A percentile compares a stretch with the other conserved stretches of the same genome.
phyloP scores from a whole-genome alignment of 2,888 invertebrate species.

The Rotaria macrura region DNA sequence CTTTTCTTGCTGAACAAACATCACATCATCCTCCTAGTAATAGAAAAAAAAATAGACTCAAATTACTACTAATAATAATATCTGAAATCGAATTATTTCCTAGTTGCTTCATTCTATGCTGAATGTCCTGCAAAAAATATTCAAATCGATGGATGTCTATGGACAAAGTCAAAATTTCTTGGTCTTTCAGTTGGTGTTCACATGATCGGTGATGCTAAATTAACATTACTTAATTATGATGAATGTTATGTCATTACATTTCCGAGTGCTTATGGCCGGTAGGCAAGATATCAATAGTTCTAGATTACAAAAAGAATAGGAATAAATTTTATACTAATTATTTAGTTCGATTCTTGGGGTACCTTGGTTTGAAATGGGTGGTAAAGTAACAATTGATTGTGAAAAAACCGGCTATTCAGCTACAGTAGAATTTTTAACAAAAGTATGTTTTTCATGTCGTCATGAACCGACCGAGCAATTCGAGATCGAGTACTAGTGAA shows the following conservation, averaged over 20 bases:
- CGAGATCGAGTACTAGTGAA: too few species aligned
- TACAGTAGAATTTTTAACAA: constrained; percentile 84
- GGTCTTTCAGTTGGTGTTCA: constrained; percentile 79
- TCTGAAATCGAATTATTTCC: too few species aligned
- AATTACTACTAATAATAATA: background rate
- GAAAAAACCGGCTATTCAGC: constrained; percentile 83
- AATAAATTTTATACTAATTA: too few species aligned
- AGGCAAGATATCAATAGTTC: too few species aligned
- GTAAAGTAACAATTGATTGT: constrained; percentile 76
- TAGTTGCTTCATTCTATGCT: constrained; percentile 92
- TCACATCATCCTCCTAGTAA: constrained; percentile 94
- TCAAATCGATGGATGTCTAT: constrained; percentile 84
- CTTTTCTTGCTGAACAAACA: constrained; percentile 93
- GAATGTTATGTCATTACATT: constrained; percentile 92
- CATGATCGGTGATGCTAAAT: constrained; percentile 83
- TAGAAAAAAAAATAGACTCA: background rate
- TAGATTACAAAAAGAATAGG: too few species aligned
- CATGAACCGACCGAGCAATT: too few species aligned
- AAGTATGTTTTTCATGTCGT: constrained; percentile 52
- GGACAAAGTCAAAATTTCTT: constrained; percentile 97
- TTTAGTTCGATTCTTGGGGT: constrained; percentile 74
- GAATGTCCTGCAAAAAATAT: constrained; percentile 82
- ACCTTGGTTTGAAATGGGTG: constrained; percentile 97
- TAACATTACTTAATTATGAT: constrained; percentile 73
- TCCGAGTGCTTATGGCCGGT: constrained; percentile 88